A percentile compares a stretch with the other conserved stretches of the same genome.
These are phyloP conservation scores for Chaetorhynchus papuensis DNA, from an alignment of 2,113 vertebrate genomes.

Conservation along the genomic window DNA sequence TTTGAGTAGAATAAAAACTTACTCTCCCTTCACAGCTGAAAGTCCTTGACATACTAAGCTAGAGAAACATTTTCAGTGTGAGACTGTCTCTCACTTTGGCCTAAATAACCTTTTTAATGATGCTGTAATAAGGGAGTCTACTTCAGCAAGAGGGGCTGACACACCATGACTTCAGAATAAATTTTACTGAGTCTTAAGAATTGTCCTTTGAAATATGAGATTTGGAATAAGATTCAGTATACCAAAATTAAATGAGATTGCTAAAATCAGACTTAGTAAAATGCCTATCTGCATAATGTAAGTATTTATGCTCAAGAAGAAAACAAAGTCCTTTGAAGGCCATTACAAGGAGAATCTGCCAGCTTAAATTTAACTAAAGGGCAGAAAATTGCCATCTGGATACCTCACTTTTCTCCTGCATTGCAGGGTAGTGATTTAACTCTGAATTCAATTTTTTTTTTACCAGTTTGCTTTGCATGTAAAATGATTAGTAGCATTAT, in stretches of 20 bases:
- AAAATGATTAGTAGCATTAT: neutral
- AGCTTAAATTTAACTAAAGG: neutral
- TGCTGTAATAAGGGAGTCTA: fast-evolving
- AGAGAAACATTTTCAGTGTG: neutral
- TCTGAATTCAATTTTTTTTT: neutral
- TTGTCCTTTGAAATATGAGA: neutral
- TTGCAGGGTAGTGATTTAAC: neutral
- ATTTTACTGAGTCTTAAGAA: neutral
- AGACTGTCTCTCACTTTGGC: neutral
- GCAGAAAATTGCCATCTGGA: neutral
- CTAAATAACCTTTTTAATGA: neutral
- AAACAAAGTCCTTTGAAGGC: neutral
- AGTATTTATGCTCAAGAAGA: neutral
- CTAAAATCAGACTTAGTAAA: neutral
- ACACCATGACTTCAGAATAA: neutral
- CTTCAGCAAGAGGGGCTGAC: neutral
- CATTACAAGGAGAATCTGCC: neutral
- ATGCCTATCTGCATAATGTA: neutral
- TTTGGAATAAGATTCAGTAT: neutral
- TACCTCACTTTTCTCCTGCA: neutral
- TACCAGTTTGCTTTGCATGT: neutral
- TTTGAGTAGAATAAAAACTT: neutral
- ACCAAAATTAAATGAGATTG: neutral
- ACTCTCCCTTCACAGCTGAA: neutral
- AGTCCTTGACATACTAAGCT: neutral